Percentiles rank a stretch among this genome's conserved stretches.
These are phyloP conservation scores for Trachops cirrhosus DNA, from an alignment of 2,797 vertebrate species.

Conservation along the genomic window DNA sequence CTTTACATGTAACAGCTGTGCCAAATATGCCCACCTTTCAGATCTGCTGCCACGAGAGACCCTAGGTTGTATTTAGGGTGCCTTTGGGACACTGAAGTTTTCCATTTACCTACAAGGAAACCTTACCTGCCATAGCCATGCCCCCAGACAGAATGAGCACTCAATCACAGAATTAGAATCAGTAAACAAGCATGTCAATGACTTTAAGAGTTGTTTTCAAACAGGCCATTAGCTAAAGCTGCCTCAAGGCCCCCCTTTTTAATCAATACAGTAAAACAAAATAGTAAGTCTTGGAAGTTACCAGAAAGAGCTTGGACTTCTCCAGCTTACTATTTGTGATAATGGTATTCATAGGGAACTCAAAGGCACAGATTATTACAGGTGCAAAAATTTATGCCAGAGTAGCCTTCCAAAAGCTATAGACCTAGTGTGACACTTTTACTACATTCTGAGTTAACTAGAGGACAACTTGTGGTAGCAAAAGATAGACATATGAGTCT, in stretches of 20 bases:
- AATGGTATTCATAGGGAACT: background rate
- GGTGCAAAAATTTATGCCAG: background rate
- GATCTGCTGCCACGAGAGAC: background rate
- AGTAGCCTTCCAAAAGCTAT: background rate
- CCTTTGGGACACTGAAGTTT: conserved; percentile 3
- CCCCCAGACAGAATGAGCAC: conserved; percentile 24
- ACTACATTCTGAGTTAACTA: background rate
- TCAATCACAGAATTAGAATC: conserved; percentile 29
- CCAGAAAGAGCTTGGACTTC: background rate
- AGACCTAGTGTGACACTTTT: background rate
- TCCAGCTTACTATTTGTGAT: background rate
- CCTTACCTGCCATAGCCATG: conserved; percentile 41
- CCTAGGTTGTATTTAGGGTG: background rate
- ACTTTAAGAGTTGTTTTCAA: background rate
- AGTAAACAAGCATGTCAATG: conserved; percentile 41
- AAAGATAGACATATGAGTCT: background rate
- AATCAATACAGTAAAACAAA: background rate
- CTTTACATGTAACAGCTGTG: background rate
- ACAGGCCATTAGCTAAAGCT: background rate
- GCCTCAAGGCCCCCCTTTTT: background rate
- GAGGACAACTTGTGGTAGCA: background rate
- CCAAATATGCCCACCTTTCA: background rate
- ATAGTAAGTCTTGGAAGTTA: background rate
- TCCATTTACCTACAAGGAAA: conserved; percentile 25
- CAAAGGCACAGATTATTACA: background rate